A percentile compares a stretch with the other conserved stretches of the same genome.
These are phyloP conservation scores for Leguminivora glycinivorella DNA, from an alignment of 1,140 invertebrate genomes.

Conservation along the genomic window DNA sequence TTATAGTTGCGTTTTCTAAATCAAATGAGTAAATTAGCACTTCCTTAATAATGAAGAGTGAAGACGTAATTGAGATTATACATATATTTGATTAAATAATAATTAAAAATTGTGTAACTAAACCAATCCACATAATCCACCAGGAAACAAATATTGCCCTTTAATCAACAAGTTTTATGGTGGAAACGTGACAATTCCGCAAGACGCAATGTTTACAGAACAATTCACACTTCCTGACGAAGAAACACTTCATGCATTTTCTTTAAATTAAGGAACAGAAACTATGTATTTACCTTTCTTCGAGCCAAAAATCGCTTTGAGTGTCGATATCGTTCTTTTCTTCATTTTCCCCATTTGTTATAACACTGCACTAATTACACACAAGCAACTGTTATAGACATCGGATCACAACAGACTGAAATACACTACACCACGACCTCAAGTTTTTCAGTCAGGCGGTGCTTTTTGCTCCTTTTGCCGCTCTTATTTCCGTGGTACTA, in stretches of 20 bases:
- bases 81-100: not conserved
- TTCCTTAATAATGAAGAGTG: too few species aligned
- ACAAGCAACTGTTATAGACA: constrained; percentile 56
- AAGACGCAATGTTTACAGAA: constrained; percentile 16
- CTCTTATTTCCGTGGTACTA: constrained; percentile 78
- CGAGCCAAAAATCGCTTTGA: constrained; percentile 68
- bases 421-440: constrained; percentile 72
- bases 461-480: constrained; percentile 77
- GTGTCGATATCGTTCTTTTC: constrained; percentile 69
- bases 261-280: not conserved
- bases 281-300: constrained; percentile 64
- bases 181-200: constrained; percentile 13
- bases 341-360: constrained; percentile 57
- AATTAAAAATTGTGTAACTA: not conserved
- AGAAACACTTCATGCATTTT: not conserved
- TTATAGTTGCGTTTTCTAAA: not conserved
- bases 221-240: constrained; percentile 9
- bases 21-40: too few species aligned
- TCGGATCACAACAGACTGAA: constrained; percentile 69
- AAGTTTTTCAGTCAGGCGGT: constrained; percentile 70
- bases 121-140: not conserved
- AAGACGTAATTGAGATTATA: not conserved
- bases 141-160: constrained; percentile 16
- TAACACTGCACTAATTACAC: constrained; percentile 44
- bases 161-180: constrained; percentile 10